Conservation (phyloP, 2,888 invertebrate genomes). For the Watsonalla cultraria region DNA sequence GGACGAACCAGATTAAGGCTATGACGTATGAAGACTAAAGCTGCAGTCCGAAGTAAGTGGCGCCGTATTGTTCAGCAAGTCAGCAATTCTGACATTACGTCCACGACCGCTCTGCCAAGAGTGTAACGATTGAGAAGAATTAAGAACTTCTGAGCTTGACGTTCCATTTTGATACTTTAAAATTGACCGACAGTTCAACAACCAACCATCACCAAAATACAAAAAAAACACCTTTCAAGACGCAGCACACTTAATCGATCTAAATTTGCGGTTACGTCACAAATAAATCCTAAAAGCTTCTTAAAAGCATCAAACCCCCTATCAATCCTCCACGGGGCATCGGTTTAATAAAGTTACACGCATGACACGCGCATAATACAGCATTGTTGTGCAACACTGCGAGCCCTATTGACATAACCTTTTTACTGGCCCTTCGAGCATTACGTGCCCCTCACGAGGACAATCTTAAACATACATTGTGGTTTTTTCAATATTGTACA, state of each 20-base stretch:
- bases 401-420: constrained; percentile 64
- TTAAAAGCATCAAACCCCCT: constrained; percentile 32
- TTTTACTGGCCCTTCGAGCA: constrained; percentile 49
- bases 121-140: too few species aligned
- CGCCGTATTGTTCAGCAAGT: too few species aligned
- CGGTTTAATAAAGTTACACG: constrained; percentile 67
- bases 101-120: too few species aligned
- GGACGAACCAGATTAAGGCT: too few species aligned
- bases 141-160: too few species aligned
- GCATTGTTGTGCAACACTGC: constrained; percentile 62
- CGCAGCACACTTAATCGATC: neutral
- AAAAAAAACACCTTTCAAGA: neutral
- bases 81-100: too few species aligned
- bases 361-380: constrained; percentile 50
- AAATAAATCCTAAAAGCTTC: constrained; percentile 5
- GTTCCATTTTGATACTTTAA: too few species aligned
- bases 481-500: constrained; percentile 9
- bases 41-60: too few species aligned
- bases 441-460: constrained; percentile 42
- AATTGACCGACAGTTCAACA: too few species aligned
- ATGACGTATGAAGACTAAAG: too few species aligned
- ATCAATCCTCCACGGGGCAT: constrained; percentile 66
- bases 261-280: neutral
- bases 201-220: too few species aligned
- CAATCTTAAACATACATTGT: constrained; percentile 12